phyloP scores from a whole-genome alignment of 2,797 vertebrate genomes.

The Zenarchopterus dispar region DNA sequence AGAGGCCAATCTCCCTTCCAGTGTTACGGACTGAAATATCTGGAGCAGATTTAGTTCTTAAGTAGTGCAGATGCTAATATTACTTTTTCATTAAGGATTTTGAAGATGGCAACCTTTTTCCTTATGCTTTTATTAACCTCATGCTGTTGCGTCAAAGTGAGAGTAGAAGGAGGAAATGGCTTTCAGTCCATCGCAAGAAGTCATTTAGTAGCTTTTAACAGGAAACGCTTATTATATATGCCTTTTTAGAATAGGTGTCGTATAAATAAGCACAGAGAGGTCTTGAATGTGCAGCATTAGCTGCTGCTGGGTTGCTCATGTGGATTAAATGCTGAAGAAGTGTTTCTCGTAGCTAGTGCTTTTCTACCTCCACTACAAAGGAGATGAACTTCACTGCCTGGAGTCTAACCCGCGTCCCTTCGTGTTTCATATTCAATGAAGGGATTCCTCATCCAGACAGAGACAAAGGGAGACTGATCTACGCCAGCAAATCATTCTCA shows the following conservation, averaged over 20 bases:
- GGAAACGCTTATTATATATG: too few species aligned
- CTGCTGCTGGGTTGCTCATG: constrained; percentile 49
- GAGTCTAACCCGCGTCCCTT: constrained; percentile 5
- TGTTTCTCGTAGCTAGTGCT: constrained; percentile 35
- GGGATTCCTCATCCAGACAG: constrained; percentile 17
- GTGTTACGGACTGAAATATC: constrained; percentile 22
- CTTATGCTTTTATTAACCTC: background rate
- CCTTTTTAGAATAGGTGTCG: too few species aligned
- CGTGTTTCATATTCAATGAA: constrained; percentile 11
- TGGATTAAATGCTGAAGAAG: constrained; percentile 50
- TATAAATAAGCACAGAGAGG: too few species aligned
- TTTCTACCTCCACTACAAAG: constrained; percentile 24
- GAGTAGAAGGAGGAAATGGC: too few species aligned
- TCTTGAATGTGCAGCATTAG: constrained; percentile 38
- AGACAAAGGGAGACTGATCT: constrained; percentile 13
- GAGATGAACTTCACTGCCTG: constrained; percentile 7
- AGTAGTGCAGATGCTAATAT: constrained; percentile 7
- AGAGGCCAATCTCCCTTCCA: constrained; percentile 5
- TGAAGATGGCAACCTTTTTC: constrained; percentile 26
- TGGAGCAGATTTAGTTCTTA: constrained; percentile 28
- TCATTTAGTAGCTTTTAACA: too few species aligned
- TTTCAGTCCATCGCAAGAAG: too few species aligned
- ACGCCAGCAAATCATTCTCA: constrained; percentile 38
- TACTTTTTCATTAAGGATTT: constrained; percentile 5
- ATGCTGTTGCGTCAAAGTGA: too few species aligned